These are phyloP conservation scores for Psittacula cyanocephala DNA, from an alignment of 2,113 vertebrate genomes.

Conservation along the genomic window DNA sequence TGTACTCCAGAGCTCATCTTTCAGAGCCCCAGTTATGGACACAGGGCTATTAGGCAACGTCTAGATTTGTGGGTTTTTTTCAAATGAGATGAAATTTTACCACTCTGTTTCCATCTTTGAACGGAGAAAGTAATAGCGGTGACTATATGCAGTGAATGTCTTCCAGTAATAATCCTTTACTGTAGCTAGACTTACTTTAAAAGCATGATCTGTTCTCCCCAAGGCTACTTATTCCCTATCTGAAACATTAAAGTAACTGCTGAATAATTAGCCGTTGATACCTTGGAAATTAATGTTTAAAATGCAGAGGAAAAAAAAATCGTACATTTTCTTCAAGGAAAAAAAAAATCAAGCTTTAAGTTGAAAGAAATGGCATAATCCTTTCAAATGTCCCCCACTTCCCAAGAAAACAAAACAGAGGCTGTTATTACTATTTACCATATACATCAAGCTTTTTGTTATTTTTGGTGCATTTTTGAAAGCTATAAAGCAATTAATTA, in stretches of 20 bases:
- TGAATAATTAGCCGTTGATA: slow-evolving; percentile 75
- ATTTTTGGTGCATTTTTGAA: slow-evolving; percentile 18
- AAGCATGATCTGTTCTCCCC: slow-evolving; percentile 64
- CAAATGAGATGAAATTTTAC: slow-evolving; percentile 8
- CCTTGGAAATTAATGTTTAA: slow-evolving; percentile 74
- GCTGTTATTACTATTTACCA: slow-evolving; percentile 33
- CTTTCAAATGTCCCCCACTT: not conserved
- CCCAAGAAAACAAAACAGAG: slow-evolving; percentile 11
- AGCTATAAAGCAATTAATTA: slow-evolving; percentile 62
- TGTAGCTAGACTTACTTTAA: slow-evolving; percentile 57
- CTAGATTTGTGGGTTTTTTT: not conserved
- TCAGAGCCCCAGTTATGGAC: not conserved
- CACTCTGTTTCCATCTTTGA: not conserved
- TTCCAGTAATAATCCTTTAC: slow-evolving; percentile 58
- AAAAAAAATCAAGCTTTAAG: slow-evolving; percentile 37
- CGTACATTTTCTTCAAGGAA: slow-evolving; percentile 8
- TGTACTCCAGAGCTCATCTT: not conserved
- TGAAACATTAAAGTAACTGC: slow-evolving; percentile 69
- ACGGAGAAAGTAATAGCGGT: slow-evolving; percentile 14
- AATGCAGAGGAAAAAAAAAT: slow-evolving; percentile 53
- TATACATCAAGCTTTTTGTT: not conserved
- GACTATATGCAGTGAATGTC: slow-evolving; percentile 17
- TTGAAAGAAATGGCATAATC: slow-evolving; percentile 18
- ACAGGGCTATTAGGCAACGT: not conserved
- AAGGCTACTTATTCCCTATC: slow-evolving; percentile 67